These are phyloP conservation scores for Thereuonema tuberculata DNA, from an alignment of 1,140 invertebrate genomes.

Conservation along the genomic window DNA sequence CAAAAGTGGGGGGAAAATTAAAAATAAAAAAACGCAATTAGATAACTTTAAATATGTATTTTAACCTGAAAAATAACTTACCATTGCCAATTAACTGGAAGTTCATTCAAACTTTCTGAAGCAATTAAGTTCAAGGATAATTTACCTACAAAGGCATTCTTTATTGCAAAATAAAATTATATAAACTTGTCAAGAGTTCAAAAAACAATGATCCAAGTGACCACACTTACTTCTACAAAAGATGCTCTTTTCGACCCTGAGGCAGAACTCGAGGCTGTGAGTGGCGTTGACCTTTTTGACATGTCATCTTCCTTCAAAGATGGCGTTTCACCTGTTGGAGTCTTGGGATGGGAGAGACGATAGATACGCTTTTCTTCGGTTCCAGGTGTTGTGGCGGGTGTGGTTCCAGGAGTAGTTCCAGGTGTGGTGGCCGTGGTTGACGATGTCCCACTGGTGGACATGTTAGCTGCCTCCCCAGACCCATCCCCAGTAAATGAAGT, in stretches of 20 bases:
- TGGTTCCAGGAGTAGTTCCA: background rate
- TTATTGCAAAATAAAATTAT: too few species aligned
- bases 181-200: too few species aligned
- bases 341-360: background rate
- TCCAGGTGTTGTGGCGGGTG: background rate
- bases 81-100: too few species aligned
- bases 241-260: slow-evolving; percentile 46
- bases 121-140: too few species aligned
- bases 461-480: background rate
- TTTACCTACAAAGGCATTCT: too few species aligned
- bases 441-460: slow-evolving; percentile 39
- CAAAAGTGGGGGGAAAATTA: too few species aligned
- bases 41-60: too few species aligned
- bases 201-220: too few species aligned
- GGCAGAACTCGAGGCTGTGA: slow-evolving; percentile 8
- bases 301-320: slow-evolving; percentile 18
- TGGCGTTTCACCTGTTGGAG: slow-evolving; percentile 3
- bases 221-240: slow-evolving; percentile 53
- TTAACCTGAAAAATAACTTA: too few species aligned
- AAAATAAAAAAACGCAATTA: too few species aligned
- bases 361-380: background rate
- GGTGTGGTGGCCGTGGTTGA: slow-evolving; percentile 5
- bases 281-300: slow-evolving; percentile 5
- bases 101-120: too few species aligned
- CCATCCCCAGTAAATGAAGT: background rate